Evolutionary conservation across 2,113 vertebrate species (phyloP), one percentile per base, ranked within the genome.

Genomic region (Urocynchramus pylzowi): DNA sequence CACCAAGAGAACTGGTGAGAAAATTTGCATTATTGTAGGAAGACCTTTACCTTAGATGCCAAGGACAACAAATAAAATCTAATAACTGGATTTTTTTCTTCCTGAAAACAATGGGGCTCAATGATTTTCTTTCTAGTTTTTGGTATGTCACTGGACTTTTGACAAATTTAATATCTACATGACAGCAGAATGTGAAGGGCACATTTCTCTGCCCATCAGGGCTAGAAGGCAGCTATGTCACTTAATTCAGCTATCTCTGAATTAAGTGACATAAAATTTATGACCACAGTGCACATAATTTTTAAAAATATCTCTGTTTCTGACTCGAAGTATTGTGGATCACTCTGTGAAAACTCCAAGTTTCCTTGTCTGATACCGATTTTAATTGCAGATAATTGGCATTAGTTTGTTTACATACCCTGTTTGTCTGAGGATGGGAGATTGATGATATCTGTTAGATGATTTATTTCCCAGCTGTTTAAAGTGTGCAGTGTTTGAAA

Each of bases 361-460:
- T 74, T 93, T 70, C 24, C 52, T 82, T 76, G 47, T 27, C 69
- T 73, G 63, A 63, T 69, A 31, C 16, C 35, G 69, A 67, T 67
- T 94, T 93, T 83, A 95, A 78, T 64, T 95, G 60, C 71, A 84
- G 63, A 65, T 85, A 88, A 88, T 89, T 90, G 89, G 24, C 49
- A 53, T 73, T 23, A 41, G 7, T 18, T 16, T 84, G 79, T 92
- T 97, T 94, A 90, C 31, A 68, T 49, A 54, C 3, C 9, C 60
- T 1, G 0, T 60, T 71, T 82, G 26, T 50, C 30, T 88, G 85
- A 50, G 61, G 35, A 41, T 44, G 64, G 74, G 65, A 78, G 77
- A 69, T 7, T 73, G 70, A 31, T 85, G 67, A 11, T 91, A 54
- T 59, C 63, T 91, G 45, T 37, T 64, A 47, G 27, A 70, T 64